Evolutionary conservation across 1,140 invertebrate genomes (phyloP).

Genomic region (Aphelenchoides avenae): DNA sequence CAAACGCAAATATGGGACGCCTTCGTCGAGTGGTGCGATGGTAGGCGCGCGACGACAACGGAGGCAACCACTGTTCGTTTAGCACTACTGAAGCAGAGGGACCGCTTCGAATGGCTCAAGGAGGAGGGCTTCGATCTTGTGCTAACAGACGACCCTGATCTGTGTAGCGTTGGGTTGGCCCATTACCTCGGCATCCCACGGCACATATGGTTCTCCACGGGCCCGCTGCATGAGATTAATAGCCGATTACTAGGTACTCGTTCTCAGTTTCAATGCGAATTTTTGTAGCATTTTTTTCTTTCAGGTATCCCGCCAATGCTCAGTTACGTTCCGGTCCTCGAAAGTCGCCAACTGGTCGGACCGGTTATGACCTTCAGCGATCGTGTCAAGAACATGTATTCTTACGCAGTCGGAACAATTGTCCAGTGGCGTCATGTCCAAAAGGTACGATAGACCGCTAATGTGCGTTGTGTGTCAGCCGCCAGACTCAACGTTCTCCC

Average conservation of each 20-base stretch:
- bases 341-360: too few species aligned
- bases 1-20: too few species aligned
- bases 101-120: conserved; percentile 31
- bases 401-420: too few species aligned
- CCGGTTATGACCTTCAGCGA: too few species aligned
- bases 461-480: too few species aligned
- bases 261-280: too few species aligned
- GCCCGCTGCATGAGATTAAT: conserved; percentile 27
- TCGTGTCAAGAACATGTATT: conserved; percentile 30
- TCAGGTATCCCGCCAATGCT: conserved; percentile 29
- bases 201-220: conserved; percentile 33
- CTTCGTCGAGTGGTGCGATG: too few species aligned
- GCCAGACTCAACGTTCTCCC: too few species aligned
- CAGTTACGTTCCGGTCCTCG: conserved; percentile 33
- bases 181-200: conserved; percentile 28
- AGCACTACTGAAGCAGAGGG: conserved; percentile 30
- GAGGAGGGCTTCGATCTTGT: conserved; percentile 37
- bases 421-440: too few species aligned
- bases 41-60: too few species aligned
- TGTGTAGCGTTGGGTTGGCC: conserved; percentile 34
- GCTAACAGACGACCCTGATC: conserved; percentile 28
- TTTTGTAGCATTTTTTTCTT: conserved; percentile 14
- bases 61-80: too few species aligned
- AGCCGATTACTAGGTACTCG: conserved; percentile 34
- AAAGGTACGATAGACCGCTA: too few species aligned